Evolutionary conservation across 2,888 invertebrate genomes (phyloP).

Genomic region (Saturnia japonica): DNA sequence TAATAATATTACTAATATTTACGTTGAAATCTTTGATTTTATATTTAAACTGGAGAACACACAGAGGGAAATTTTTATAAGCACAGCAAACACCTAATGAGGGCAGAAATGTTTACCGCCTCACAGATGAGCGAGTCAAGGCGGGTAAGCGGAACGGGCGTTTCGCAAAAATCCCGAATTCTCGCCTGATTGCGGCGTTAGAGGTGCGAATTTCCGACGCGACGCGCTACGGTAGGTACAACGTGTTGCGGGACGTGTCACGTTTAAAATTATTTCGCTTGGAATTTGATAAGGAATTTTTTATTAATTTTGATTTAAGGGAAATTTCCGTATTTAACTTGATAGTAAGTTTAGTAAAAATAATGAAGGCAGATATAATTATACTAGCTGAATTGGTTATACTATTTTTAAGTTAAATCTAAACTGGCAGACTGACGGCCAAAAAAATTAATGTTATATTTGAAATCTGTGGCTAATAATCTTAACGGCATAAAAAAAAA

Average conservation of each 20-base stretch:
- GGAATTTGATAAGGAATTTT: slow-evolving; percentile 9
- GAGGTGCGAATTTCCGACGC: slow-evolving; percentile 30
- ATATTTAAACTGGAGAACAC: slow-evolving; percentile 10
- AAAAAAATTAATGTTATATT: no score
- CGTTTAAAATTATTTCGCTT: background rate
- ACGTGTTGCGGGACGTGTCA: slow-evolving; percentile 8
- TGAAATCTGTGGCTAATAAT: no score
- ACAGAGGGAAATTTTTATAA: slow-evolving; percentile 54
- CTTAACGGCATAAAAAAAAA: no score
- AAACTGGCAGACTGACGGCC: no score
- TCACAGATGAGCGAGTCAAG: slow-evolving; percentile 51
- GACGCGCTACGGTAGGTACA: no score
- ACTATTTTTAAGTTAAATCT: no score
- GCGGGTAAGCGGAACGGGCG: slow-evolving; percentile 21
- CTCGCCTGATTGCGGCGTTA: slow-evolving; percentile 38
- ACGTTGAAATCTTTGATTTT: slow-evolving; percentile 14
- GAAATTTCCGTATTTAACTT: background rate
- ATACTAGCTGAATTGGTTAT: no score
- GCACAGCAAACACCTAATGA: slow-evolving; percentile 75
- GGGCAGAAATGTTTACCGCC: slow-evolving; percentile 67
- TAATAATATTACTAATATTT: background rate
- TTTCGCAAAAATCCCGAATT: slow-evolving; percentile 32
- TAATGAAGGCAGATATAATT: no score
- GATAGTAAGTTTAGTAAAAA: no score
- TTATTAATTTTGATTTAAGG: background rate